Base-by-base conservation (phyloP, 2,113 vertebrate species). In the Pungitius pungitius region DNA sequence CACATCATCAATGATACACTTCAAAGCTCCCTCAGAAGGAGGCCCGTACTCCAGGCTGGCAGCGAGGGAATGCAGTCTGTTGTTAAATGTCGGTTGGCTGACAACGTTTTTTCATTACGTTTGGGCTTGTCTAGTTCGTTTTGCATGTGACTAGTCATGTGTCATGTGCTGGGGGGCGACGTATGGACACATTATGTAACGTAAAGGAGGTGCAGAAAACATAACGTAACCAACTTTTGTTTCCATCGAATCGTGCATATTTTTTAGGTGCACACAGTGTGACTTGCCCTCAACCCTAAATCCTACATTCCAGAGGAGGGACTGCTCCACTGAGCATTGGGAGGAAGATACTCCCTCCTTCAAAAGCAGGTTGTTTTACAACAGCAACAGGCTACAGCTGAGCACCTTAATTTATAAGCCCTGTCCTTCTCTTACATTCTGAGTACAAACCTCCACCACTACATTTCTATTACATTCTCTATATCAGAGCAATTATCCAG, bases 371-470 rank as follows among this genome's bases (percentile, higher is more conserved):
- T 75, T 76, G 43, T 75, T 77, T 47, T 73, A 45, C 35, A 61
- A 69, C 47, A 51, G 67, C 10, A 62, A 20, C 18, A 71, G 33
- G 30, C 39, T 6, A 15, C 45, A 27, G 57, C 24, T 77, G 54
- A 54, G 33, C 22, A 30, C 57, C 14, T 56, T 1, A 65, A 75
- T 73, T 80, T 26, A 75, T 77, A 69, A 73, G 13, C 26, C 37
- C 47, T 65, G 57, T 83, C 69, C 45, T 84, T 57, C 63, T 74
- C 65, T 66, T 56, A 45, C 55, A 69, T 37, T 69, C 24, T 27
- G 30, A 64, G 51, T 20, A 17, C 33, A 75, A 54, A 18, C 27
- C 56, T 71, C 64, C 43, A 54, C 39, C 52, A 24, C 61, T 37
- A 26, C 33, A 73, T 55, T 69, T 64, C 57, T 45, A 58, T 43